Conservation (phyloP, 2,888 invertebrate species). For the Torymus auratus region DNA sequence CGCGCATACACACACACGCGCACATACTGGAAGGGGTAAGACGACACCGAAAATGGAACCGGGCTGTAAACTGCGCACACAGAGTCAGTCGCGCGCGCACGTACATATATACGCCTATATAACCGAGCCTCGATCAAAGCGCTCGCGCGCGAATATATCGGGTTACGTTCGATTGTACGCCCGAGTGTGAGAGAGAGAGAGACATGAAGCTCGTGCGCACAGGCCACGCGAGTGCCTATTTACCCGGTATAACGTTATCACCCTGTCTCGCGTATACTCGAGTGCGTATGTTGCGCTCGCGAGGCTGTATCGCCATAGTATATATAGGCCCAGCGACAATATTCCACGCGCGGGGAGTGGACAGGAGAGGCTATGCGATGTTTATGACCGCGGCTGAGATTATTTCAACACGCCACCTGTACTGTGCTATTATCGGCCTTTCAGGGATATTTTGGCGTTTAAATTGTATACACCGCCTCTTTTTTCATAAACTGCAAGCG, state of each 20-base stretch:
- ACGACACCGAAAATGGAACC: constrained; percentile 23
- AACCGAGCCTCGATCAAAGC: constrained; percentile 11
- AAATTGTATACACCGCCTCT: too few species aligned
- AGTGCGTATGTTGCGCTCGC: constrained; percentile 23
- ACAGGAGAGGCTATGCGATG: too few species aligned
- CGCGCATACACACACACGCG: too few species aligned
- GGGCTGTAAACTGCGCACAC: constrained; percentile 22
- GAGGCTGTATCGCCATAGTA: background rate
- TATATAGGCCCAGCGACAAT: background rate
- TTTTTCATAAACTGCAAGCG: too few species aligned
- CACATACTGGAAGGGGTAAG: background rate
- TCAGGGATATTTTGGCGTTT: too few species aligned
- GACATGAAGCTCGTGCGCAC: too few species aligned
- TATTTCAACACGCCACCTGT: too few species aligned
- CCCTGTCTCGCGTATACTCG: constrained; percentile 7
- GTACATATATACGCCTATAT: too few species aligned
- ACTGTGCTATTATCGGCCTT: too few species aligned
- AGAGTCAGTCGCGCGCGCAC: background rate
- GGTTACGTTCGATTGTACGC: background rate
- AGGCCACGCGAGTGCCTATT: constrained; percentile 21
- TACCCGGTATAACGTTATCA: constrained; percentile 42
- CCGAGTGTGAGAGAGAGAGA: background rate
- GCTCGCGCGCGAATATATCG: constrained; percentile 4
- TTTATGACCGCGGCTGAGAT: too few species aligned
- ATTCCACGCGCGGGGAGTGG: too few species aligned